These are phyloP conservation scores for Ptychadena robeensis DNA, from an alignment of 2,797 vertebrate genomes.

Conservation along the genomic window DNA sequence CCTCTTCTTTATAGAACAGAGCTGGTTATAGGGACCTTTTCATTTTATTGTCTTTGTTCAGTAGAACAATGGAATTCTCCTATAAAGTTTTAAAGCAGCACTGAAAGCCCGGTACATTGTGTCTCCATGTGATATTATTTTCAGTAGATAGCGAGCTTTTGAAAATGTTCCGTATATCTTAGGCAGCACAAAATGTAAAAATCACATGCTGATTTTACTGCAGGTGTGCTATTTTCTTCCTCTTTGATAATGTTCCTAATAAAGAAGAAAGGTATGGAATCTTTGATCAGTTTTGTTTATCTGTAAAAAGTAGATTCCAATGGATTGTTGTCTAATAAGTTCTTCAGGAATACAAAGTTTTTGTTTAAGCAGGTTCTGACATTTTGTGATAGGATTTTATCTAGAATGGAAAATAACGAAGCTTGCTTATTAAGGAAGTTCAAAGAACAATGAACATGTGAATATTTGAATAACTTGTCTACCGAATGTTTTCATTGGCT, in stretches of 20 bases:
- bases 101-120: background rate
- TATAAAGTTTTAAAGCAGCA: background rate
- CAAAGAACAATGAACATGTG: background rate
- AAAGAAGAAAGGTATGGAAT: conserved; percentile 12
- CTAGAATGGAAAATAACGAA: background rate
- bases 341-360: conserved; percentile 2
- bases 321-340: conserved; percentile 13
- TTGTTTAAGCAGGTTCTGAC: background rate
- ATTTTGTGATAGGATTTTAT: conserved; percentile 1
- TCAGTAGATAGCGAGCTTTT: conserved; percentile 9
- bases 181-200: conserved; percentile 16
- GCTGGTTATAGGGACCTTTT: too few species aligned
- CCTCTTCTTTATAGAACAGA: too few species aligned
- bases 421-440: background rate
- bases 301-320: background rate
- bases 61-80: background rate
- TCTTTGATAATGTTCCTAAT: conserved; percentile 38
- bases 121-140: background rate
- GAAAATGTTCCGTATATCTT: conserved; percentile 25
- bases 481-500: background rate
- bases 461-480: background rate
- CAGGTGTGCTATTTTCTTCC: conserved; percentile 26
- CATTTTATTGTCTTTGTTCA: background rate
- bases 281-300: conserved; percentile 42
- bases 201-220: conserved; percentile 2